Conservation (phyloP, 2,888 invertebrate species). For the Quadroppia sp. region DNA sequence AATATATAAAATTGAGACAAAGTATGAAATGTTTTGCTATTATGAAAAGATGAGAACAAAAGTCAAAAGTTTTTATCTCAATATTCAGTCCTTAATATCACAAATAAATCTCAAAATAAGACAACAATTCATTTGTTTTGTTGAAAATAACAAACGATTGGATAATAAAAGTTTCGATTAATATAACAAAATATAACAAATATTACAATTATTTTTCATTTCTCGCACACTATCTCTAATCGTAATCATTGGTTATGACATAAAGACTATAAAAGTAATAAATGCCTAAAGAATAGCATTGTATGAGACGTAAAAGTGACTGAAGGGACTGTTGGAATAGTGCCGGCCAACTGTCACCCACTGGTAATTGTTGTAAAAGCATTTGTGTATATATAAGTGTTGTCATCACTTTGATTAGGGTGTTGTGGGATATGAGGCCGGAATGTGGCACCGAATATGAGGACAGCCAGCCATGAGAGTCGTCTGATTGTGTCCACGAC, state of each 20-base stretch:
- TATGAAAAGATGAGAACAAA: too few species aligned
- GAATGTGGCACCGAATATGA: neutral
- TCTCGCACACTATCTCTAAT: neutral
- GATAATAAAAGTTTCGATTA: neutral
- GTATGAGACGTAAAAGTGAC: slow-evolving; percentile 11
- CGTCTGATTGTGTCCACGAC: neutral
- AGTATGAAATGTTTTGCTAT: neutral
- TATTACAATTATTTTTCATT: neutral
- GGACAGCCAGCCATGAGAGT: neutral
- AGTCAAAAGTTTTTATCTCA: neutral
- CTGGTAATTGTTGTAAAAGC: slow-evolving; percentile 29
- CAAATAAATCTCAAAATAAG: neutral
- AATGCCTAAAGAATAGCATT: slow-evolving; percentile 12
- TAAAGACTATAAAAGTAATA: slow-evolving; percentile 25
- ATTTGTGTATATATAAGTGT: slow-evolving; percentile 24
- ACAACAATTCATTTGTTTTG: neutral
- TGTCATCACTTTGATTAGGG: slow-evolving; percentile 24
- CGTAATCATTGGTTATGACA: neutral
- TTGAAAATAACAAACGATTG: too few species aligned
- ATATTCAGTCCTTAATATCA: neutral
- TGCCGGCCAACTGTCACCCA: slow-evolving; percentile 17
- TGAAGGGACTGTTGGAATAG: neutral
- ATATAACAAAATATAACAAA: neutral
- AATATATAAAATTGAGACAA: neutral
- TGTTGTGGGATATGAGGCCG: neutral